These are phyloP conservation scores for Ophonus ardosiacus DNA, from an alignment of 2,888 invertebrate genomes.

Conservation along the genomic window DNA sequence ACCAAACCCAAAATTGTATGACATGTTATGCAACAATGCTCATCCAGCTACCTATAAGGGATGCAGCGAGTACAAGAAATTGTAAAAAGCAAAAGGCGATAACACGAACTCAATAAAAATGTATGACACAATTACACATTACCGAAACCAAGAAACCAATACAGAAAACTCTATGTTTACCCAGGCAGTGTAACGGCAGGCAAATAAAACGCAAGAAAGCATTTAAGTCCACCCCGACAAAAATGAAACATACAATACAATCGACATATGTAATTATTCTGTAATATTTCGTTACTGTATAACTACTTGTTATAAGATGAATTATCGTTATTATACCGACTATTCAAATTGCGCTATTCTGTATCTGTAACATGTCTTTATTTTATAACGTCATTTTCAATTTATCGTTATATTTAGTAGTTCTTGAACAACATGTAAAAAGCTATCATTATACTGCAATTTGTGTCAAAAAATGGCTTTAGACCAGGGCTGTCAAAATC, in stretches of 20 bases:
- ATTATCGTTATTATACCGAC: too few species aligned
- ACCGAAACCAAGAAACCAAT: neutral
- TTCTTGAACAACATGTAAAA: too few species aligned
- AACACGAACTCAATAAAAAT: neutral
- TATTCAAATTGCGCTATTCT: too few species aligned
- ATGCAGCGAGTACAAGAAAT: neutral
- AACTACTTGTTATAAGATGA: too few species aligned
- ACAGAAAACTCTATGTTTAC: neutral
- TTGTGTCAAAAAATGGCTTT: too few species aligned
- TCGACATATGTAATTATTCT: too few species aligned
- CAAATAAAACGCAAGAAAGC: neutral
- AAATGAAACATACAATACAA: neutral
- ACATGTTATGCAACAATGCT: neutral
- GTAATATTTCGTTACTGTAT: too few species aligned
- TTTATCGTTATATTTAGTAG: too few species aligned
- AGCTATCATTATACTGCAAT: too few species aligned
- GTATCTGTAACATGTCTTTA: too few species aligned
- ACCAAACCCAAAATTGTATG: neutral
- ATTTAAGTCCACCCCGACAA: neutral
- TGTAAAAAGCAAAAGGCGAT: neutral
- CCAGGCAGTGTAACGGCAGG: neutral
- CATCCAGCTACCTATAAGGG: slow-evolving; percentile 6
- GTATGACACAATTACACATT: neutral
- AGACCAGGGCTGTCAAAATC: too few species aligned
- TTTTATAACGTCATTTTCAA: too few species aligned